phyloP scores from a whole-genome alignment of 2,888 invertebrate species.

The Isoperla grammatica region DNA sequence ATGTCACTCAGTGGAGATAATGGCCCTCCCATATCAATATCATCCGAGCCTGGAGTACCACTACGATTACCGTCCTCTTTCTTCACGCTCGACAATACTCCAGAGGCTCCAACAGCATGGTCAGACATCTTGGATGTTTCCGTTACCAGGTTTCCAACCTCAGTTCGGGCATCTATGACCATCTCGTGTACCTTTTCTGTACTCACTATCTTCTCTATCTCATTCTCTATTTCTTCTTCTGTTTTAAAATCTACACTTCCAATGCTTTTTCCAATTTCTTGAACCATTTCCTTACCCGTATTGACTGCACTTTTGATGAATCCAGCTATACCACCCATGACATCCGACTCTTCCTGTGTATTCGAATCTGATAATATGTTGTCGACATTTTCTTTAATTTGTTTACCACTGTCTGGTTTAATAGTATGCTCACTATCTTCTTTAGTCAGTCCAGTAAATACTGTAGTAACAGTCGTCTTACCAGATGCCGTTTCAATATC shows the following conservation, averaged over 20 bases:
- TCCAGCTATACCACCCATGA: background rate
- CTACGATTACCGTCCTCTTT: constrained; percentile 21
- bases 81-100: background rate
- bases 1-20: constrained; percentile 57
- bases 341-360: background rate
- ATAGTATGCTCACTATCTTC: too few relatives aligned
- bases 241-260: too few relatives aligned
- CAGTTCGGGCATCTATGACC: background rate
- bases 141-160: background rate
- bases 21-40: constrained; percentile 52
- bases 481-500: too few relatives aligned
- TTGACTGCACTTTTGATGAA: too few relatives aligned
- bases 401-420: too few relatives aligned
- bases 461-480: too few relatives aligned
- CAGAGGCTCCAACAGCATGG: constrained; percentile 3
- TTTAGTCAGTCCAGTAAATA: too few relatives aligned
- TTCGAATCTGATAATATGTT: too few relatives aligned
- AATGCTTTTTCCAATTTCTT: too few relatives aligned
- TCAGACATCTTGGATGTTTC: background rate
- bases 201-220: background rate
- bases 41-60: constrained; percentile 55
- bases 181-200: constrained; percentile 8
- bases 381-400: too few relatives aligned
- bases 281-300: too few relatives aligned
- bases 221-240: background rate